Conservation (phyloP, 35 echinoderm and acorn worm genomes). For the Chiridota heheva region DNA sequence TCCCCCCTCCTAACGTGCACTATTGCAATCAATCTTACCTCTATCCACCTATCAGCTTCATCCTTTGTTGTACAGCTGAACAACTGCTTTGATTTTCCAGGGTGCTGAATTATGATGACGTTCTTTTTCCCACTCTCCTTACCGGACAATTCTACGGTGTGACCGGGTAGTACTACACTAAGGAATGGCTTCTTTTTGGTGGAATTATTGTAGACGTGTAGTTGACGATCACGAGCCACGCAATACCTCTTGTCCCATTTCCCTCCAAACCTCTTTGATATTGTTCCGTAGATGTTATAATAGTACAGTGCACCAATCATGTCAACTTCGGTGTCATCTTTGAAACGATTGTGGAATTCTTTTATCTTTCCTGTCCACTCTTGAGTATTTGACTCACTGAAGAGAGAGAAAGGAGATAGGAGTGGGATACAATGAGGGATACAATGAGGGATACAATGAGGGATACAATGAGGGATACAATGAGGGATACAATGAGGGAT, state of each 20-base stretch:
- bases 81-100: conserved; percentile 25
- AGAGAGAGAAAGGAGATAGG: background rate
- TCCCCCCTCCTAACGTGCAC: too few species aligned
- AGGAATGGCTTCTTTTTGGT: conserved; percentile 17
- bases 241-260: conserved; percentile 61
- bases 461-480: too few species aligned
- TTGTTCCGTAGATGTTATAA: background rate
- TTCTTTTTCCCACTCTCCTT: conserved; percentile 45
- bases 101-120: conserved; percentile 39
- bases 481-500: too few species aligned
- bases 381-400: conserved; percentile 29
- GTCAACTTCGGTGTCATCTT: conserved; percentile 39
- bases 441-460: too few species aligned
- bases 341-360: conserved; percentile 34
- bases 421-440: too few species aligned
- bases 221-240: conserved; percentile 41
- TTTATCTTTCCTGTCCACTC: conserved; percentile 33
- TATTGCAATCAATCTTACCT: too few species aligned
- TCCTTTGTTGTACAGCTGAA: conserved; percentile 46
- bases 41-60: conserved; percentile 60
- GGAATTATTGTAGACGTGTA: conserved; percentile 38
- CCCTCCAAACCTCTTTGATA: background rate
- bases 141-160: conserved; percentile 26
- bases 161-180: conserved; percentile 38
- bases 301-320: conserved; percentile 44